These are phyloP conservation scores for Odontocerum albicorne DNA, from an alignment of 2,888 invertebrate genomes.

Conservation along the genomic window DNA sequence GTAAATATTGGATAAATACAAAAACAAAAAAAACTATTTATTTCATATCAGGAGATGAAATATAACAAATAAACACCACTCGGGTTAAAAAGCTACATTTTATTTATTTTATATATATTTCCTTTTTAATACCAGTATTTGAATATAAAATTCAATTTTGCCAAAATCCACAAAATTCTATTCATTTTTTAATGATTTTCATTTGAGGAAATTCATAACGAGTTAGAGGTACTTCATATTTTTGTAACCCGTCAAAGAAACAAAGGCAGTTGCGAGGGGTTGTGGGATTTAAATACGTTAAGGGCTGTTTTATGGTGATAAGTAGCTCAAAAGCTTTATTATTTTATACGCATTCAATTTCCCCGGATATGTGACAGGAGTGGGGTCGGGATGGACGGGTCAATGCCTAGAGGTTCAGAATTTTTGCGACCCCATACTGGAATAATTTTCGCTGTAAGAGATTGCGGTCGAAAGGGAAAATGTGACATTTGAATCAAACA, in stretches of 20 bases:
- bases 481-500: too few species aligned
- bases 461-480: background rate
- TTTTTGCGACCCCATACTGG: background rate
- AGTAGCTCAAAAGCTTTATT: conserved; percentile 28
- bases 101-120: too few species aligned
- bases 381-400: background rate
- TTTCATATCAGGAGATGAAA: too few species aligned
- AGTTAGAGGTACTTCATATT: conserved; percentile 14
- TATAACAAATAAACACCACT: too few species aligned
- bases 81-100: too few species aligned
- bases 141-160: too few species aligned
- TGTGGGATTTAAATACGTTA: conserved; percentile 10
- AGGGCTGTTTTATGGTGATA: conserved; percentile 31
- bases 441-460: background rate
- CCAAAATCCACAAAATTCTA: too few species aligned
- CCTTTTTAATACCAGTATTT: too few species aligned
- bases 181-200: too few species aligned
- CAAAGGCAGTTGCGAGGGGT: background rate
- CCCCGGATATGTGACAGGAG: background rate
- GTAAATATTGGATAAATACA: too few species aligned
- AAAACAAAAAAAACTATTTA: too few species aligned
- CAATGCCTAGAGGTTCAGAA: conserved; percentile 1
- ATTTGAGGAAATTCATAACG: background rate
- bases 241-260: conserved; percentile 2
- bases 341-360: conserved; percentile 24